Conservation (phyloP, 2,113 vertebrate species). For the Apeltes quadracus region DNA sequence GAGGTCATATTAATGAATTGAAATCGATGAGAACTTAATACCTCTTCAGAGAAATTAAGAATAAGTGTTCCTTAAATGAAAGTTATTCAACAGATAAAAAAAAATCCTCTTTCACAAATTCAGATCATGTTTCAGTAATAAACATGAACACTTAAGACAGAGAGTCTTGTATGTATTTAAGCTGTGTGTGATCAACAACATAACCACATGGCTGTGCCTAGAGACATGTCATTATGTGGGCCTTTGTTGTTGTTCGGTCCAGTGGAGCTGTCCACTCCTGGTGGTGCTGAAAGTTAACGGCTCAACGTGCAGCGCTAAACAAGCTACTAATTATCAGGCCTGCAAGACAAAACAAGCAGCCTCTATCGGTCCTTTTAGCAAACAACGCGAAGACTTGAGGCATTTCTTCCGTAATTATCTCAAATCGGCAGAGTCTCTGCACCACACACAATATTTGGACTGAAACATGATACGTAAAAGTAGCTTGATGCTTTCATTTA, state of each 20-base stretch:
- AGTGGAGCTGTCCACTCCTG: slow-evolving; percentile 59
- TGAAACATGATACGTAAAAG: slow-evolving; percentile 13
- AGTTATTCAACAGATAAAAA: not conserved
- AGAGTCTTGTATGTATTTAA: not conserved
- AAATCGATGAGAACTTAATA: not conserved
- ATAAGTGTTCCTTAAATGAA: not conserved
- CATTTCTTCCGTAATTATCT: slow-evolving; percentile 34
- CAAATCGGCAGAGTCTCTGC: slow-evolving; percentile 6
- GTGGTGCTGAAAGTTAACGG: slow-evolving; percentile 62
- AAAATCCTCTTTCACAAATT: not conserved
- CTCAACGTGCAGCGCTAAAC: not conserved
- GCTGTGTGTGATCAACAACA: slow-evolving; percentile 3
- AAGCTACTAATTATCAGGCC: not conserved
- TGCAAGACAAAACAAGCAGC: not conserved
- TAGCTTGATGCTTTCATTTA: not conserved
- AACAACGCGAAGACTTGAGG: slow-evolving; percentile 35
- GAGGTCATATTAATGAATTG: not conserved
- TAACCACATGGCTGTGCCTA: slow-evolving; percentile 4
- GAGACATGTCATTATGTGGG: slow-evolving; percentile 23
- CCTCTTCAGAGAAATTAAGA: not conserved
- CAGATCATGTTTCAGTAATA: not conserved
- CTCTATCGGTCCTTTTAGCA: not conserved
- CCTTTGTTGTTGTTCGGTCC: slow-evolving; percentile 32
- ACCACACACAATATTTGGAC: slow-evolving; percentile 2
- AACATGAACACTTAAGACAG: not conserved